These are phyloP conservation scores for Sitobion miscanthi DNA, from an alignment of 1,140 invertebrate species.

Conservation along the genomic window DNA sequence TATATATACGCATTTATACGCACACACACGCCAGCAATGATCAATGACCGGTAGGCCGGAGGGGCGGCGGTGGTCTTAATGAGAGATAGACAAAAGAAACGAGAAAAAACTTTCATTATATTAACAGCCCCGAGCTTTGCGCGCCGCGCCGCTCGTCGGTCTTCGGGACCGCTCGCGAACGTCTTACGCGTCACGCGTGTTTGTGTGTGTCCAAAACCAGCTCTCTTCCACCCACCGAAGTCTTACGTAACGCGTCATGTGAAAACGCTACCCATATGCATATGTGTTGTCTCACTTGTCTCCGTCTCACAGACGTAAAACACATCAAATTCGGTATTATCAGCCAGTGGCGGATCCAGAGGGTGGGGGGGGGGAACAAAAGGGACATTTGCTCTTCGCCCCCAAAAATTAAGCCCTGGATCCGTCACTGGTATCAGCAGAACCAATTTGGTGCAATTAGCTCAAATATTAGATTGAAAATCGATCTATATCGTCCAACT, in stretches of 20 bases:
- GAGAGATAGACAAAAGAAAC: slow-evolving; percentile 57
- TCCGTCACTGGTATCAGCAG: too few relatives aligned
- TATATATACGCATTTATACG: not conserved
- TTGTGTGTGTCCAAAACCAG: not conserved
- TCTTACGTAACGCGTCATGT: not conserved
- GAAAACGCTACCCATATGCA: too few relatives aligned
- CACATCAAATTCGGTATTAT: too few relatives aligned
- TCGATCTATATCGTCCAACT: too few relatives aligned
- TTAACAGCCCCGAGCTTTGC: slow-evolving; percentile 47
- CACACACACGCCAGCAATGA: slow-evolving; percentile 40
- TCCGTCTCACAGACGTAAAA: too few relatives aligned
- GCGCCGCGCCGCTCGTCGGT: not conserved
- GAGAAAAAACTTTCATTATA: slow-evolving; percentile 56
- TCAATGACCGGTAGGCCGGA: slow-evolving; percentile 49
- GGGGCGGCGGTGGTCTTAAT: slow-evolving; percentile 49
- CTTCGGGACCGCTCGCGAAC: not conserved
- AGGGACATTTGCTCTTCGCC: too few relatives aligned
- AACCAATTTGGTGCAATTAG: too few relatives aligned
- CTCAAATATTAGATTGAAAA: too few relatives aligned
- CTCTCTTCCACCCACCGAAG: not conserved
- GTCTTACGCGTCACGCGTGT: not conserved
- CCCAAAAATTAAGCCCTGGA: too few relatives aligned
- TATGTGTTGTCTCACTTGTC: too few relatives aligned
- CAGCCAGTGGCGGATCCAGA: too few relatives aligned
- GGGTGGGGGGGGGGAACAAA: too few relatives aligned